Evolutionary conservation across 92 coral and sea anemone genomes (phyloP).

Genomic region (Desmophyllum pertusum): DNA sequence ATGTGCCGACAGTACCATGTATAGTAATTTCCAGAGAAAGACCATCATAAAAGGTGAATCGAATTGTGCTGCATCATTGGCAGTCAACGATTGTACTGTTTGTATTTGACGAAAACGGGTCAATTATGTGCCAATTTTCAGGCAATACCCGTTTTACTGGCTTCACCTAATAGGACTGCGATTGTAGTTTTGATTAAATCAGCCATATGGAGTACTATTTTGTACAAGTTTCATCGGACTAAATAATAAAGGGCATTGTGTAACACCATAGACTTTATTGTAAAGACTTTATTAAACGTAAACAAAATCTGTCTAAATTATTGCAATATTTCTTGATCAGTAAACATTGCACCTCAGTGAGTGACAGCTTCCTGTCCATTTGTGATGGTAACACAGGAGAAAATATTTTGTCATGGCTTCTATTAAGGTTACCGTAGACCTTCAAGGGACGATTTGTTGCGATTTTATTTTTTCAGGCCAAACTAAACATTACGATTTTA

Average conservation of each 20-base stretch:
- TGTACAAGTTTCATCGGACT: not conserved
- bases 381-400: not conserved
- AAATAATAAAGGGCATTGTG: not conserved
- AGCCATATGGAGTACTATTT: not conserved
- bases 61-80: not conserved
- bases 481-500: too few species aligned
- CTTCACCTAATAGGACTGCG: too few species aligned
- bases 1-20: not conserved
- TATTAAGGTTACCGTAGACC: too few species aligned
- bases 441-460: too few species aligned
- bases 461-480: too few species aligned
- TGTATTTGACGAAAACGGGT: not conserved
- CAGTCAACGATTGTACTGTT: not conserved
- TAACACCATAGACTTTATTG: not conserved
- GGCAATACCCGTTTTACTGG: not conserved
- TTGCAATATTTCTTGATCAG: not conserved
- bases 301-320: not conserved
- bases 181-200: not conserved
- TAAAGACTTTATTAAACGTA: slow-evolving; percentile 3
- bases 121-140: not conserved
- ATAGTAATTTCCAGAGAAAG: not conserved
- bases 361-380: not conserved
- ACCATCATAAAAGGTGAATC: not conserved
- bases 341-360: not conserved
- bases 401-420: not conserved